Evolutionary conservation across 2,888 invertebrate genomes (phyloP).

Genomic region (Drosophila anomalipes): DNA sequence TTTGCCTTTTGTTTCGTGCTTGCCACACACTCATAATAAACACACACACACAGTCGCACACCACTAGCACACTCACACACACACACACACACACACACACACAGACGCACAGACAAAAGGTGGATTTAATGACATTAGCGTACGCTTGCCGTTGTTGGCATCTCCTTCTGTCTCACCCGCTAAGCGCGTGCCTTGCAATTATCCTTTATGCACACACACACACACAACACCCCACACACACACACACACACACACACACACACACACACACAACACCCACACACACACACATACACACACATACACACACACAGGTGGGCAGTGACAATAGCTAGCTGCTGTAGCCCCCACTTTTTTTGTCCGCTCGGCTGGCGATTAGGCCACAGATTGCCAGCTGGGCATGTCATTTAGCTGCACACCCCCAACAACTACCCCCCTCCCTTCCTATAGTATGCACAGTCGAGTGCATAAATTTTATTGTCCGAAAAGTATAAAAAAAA

Average conservation of each 20-base stretch:
- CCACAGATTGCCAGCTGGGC: slow-evolving; percentile 70
- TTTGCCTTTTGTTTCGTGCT: slow-evolving; percentile 63
- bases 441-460: slow-evolving; percentile 16
- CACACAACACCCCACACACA: slow-evolving; percentile 5
- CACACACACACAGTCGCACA: neutral
- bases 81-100: slow-evolving; percentile 9
- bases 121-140: slow-evolving; percentile 69
- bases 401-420: slow-evolving; percentile 60
- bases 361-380: slow-evolving; percentile 57
- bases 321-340: slow-evolving; percentile 37
- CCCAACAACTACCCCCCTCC: neutral
- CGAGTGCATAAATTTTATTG: slow-evolving; percentile 75
- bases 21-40: slow-evolving; percentile 33
- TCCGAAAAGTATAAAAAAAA: slow-evolving; percentile 50
- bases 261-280: slow-evolving; percentile 16
- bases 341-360: neutral
- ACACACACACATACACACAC: neutral
- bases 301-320: slow-evolving; percentile 37
- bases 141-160: slow-evolving; percentile 23
- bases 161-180: slow-evolving; percentile 9
- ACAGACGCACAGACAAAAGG: slow-evolving; percentile 41
- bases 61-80: neutral
- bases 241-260: slow-evolving; percentile 7
- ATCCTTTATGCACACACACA: slow-evolving; percentile 55
- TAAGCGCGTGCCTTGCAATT: slow-evolving; percentile 55